These are phyloP conservation scores for Ptiloglossa arizonensis DNA, from an alignment of 1,140 invertebrate species.

Conservation along the genomic window DNA sequence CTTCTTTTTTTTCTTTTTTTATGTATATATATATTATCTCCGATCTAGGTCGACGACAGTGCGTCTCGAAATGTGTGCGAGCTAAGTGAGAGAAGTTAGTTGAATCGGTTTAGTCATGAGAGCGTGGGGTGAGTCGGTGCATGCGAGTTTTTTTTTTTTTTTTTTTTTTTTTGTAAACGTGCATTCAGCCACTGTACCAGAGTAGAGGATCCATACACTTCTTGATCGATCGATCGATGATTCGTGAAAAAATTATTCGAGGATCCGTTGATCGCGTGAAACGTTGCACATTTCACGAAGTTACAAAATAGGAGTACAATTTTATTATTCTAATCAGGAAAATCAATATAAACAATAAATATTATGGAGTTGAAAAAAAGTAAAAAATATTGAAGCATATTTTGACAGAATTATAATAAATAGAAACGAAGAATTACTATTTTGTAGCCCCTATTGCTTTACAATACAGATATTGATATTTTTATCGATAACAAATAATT, in stretches of 20 bases:
- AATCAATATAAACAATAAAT: no score
- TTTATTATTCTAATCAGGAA: no score
- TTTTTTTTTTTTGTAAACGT: conserved; percentile 44
- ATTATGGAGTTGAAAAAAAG: no score
- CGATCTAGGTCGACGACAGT: conserved; percentile 32
- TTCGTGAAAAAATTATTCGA: no score
- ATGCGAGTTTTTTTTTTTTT: conserved; percentile 48
- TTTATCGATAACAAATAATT: no score
- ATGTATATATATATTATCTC: conserved; percentile 9
- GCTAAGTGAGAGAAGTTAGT: conserved; percentile 13
- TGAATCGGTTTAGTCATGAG: conserved; percentile 9
- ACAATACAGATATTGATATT: no score
- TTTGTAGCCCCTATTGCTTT: no score
- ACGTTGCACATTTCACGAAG: no score
- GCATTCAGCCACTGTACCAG: conserved; percentile 31
- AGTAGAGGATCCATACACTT: conserved; percentile 21
- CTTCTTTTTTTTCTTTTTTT: no score
- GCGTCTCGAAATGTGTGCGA: conserved; percentile 32
- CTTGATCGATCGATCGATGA: conserved; percentile 37
- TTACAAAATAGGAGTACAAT: no score
- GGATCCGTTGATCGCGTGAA: no score
- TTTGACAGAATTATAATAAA: neutral
- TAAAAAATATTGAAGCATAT: no score
- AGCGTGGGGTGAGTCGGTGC: conserved; percentile 40
- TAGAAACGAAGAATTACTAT: neutral